phyloP scores from a whole-genome alignment of 2,888 invertebrate genomes.

The Neria commutata region DNA sequence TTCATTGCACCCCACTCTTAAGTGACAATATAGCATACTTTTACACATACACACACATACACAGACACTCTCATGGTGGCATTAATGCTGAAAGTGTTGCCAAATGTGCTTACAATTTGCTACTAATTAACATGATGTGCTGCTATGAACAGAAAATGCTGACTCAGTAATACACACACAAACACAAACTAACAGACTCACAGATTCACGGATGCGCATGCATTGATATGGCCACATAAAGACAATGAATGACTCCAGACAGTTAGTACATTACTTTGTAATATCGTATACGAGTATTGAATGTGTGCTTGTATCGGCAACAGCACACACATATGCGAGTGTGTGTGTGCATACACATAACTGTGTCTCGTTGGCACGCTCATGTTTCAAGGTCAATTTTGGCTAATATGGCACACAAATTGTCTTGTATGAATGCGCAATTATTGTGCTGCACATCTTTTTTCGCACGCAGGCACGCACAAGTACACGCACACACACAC shows the following conservation, averaged over 20 bases:
- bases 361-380: background rate
- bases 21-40: background rate
- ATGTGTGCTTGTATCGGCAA: too few relatives aligned
- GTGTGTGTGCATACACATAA: too few relatives aligned
- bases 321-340: too few relatives aligned
- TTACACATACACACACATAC: background rate
- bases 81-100: background rate
- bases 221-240: too few relatives aligned
- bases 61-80: background rate
- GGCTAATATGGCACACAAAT: too few relatives aligned
- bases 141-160: background rate
- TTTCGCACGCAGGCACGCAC: conserved; percentile 8
- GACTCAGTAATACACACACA: too few relatives aligned
- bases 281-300: too few relatives aligned
- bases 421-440: background rate
- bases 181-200: too few relatives aligned
- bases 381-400: background rate
- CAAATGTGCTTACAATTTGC: background rate
- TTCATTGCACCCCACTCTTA: too few relatives aligned
- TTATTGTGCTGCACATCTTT: background rate
- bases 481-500: conserved; percentile 21
- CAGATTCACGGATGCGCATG: too few relatives aligned
- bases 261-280: too few relatives aligned
- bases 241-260: too few relatives aligned
- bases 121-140: background rate